Percentiles rank a stretch among this genome's conserved stretches.
phyloP scores from a whole-genome alignment of 1,140 invertebrate genomes.

The Papilio polytes region DNA sequence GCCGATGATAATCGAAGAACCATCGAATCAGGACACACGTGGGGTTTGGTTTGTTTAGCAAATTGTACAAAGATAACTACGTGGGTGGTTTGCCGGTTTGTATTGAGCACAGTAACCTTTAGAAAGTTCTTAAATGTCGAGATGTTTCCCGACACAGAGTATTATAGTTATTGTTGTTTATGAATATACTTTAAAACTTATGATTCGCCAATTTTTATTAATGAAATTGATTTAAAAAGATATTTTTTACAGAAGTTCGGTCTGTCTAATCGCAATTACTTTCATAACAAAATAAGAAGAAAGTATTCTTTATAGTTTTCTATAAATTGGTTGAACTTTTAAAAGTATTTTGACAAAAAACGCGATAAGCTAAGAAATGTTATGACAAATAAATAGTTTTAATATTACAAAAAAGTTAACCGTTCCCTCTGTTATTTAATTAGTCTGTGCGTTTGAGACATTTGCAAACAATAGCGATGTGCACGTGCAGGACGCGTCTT shows the following conservation, averaged over 20 bases:
- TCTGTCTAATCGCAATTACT: too few relatives aligned
- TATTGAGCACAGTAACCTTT: constrained; percentile 13
- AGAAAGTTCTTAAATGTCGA: constrained; percentile 22
- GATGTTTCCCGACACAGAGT: background rate
- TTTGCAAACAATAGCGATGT: constrained; percentile 18
- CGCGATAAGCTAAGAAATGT: too few relatives aligned
- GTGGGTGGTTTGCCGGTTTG: background rate
- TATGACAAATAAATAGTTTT: background rate
- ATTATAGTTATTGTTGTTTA: background rate
- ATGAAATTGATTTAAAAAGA: background rate
- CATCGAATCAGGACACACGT: constrained; percentile 4
- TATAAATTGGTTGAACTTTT: background rate
- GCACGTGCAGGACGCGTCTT: constrained; percentile 4
- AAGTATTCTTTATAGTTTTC: background rate
- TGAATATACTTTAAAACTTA: too few relatives aligned
- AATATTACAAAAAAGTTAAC: background rate
- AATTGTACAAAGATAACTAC: background rate
- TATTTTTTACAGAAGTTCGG: too few relatives aligned
- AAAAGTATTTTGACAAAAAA: background rate
- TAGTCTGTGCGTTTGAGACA: background rate
- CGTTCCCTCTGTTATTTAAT: background rate
- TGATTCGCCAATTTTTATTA: too few relatives aligned
- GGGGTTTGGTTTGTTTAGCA: background rate
- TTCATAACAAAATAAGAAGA: too few relatives aligned
- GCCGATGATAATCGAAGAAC: background rate